These are phyloP conservation scores for Pasiphila rectangulata DNA, from an alignment of 2,888 invertebrate genomes.

Conservation along the genomic window DNA sequence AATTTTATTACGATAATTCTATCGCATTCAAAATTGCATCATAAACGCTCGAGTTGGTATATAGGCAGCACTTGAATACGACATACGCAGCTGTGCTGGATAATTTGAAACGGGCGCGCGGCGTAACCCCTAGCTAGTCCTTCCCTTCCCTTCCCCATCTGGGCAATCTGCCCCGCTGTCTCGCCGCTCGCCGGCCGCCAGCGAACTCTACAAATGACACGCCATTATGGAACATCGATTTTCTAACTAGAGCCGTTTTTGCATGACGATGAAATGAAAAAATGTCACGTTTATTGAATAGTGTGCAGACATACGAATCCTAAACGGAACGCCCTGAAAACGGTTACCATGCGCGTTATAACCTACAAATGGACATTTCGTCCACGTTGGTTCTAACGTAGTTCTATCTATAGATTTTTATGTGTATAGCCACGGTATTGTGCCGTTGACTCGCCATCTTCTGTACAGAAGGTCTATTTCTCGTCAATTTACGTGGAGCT, in stretches of 20 bases:
- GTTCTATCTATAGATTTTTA: slow-evolving; percentile 3
- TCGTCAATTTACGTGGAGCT: slow-evolving; percentile 25
- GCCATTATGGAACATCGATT: slow-evolving; percentile 30
- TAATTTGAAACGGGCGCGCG: slow-evolving; percentile 18
- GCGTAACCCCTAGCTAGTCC: slow-evolving; percentile 6
- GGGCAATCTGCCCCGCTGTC: slow-evolving; percentile 14
- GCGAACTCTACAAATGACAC: slow-evolving; percentile 27
- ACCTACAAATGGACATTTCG: slow-evolving; percentile 18
- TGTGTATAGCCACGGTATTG: slow-evolving; percentile 7
- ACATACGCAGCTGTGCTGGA: slow-evolving; percentile 17
- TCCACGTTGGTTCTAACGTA: background rate
- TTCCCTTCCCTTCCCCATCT: slow-evolving; percentile 11
- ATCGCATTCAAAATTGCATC: slow-evolving; percentile 22
- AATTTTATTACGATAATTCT: slow-evolving; percentile 19
- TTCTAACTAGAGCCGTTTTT: slow-evolving; percentile 23
- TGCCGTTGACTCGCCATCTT: slow-evolving; percentile 13
- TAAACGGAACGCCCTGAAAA: background rate
- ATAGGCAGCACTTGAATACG: slow-evolving; percentile 9
- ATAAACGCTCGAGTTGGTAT: slow-evolving; percentile 19
- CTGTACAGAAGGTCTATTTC: slow-evolving; percentile 19
- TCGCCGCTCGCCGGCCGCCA: slow-evolving; percentile 16
- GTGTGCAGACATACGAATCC: too few relatives aligned
- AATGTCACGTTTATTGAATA: slow-evolving; percentile 1
- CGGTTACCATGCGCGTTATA: slow-evolving; percentile 17
- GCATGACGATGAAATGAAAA: slow-evolving; percentile 20